Base-by-base conservation (phyloP, 2,888 invertebrate genomes). In the Shargacucullia verbasci region DNA sequence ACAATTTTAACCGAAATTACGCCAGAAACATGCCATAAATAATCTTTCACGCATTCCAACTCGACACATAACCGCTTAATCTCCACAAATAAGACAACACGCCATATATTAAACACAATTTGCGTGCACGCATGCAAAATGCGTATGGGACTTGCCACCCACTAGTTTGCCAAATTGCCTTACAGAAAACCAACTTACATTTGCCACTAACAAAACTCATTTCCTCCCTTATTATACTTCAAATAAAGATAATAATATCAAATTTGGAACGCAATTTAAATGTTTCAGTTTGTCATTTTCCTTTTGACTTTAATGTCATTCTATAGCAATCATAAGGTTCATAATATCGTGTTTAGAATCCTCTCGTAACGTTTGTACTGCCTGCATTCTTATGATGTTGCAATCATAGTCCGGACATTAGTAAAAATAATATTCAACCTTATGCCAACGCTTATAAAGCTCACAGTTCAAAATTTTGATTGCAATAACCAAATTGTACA, bases 161-260 rank as follows among this genome's bases (percentile, higher is more conserved):
- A 48, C 52, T 68, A 72, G 83, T 78, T 43, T 81, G 84, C 84
- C 84, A 87, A 87, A 86, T 84, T 84, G 83, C 83, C 81, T 41
- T 14, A 27, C 40, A 27, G n/a, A 41, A 37, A 38, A 33, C 38
- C 34, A 15, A 46, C 27, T 10, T 40, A 15, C 10, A 45, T 41
- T 52, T 59, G 29, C 33, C 5, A 12, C 15, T 12, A 37, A n/a
- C 8, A 7, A 15, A 70, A 57, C 45, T 45, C 40, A 57, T 49
- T 56, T 50, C 34, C 20, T 39, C 46, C 45, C 40, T 39, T 57
- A 65, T 41, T 4, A 0, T 4, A 1, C 13, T 9, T 4, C 1
- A 1, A 31, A 43, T 33, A 55, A 12, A 40, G 29, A 54, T 27
- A 15, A 27, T 39, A 1, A 35, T 50, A 39, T 35, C n/a, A 27